A percentile compares a stretch with the other conserved stretches of the same genome.
Evolutionary conservation across 2,888 invertebrate species (phyloP).

Genomic region (Stenolophus ochropezus): DNA sequence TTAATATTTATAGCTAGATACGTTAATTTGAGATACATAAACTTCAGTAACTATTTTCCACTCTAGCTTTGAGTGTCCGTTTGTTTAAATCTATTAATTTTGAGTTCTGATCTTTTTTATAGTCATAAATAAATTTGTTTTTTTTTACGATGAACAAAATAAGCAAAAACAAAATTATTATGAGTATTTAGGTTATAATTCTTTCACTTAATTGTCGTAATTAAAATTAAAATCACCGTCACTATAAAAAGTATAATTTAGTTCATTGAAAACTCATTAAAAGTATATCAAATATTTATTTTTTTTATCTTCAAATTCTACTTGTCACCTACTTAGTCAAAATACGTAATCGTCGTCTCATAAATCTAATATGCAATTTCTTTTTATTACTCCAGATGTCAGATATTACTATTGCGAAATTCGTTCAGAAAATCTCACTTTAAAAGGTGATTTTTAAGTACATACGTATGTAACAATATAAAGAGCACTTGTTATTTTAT

Average conservation of each 20-base stretch:
- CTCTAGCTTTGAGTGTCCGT: too few species aligned
- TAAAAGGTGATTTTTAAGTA: background rate
- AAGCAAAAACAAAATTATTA: background rate
- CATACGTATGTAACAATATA: constrained; percentile 1
- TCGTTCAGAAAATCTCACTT: background rate
- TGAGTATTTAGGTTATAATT: background rate
- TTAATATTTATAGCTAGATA: too few species aligned
- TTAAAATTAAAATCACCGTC: background rate
- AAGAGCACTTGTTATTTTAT: background rate
- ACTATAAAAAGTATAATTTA: background rate
- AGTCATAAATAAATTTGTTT: too few species aligned
- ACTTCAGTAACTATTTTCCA: too few species aligned
- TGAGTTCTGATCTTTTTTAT: too few species aligned
- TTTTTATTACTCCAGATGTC: background rate
- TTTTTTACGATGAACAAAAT: background rate
- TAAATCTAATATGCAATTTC: constrained; percentile 24
- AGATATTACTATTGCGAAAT: constrained; percentile 17
- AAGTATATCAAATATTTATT: background rate
- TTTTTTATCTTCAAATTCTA: background rate
- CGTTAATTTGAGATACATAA: too few species aligned
- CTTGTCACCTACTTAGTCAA: background rate
- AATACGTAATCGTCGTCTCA: background rate
- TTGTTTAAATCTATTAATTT: too few species aligned
- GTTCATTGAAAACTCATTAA: background rate
- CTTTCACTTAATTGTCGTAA: background rate